A percentile compares a stretch with the other conserved stretches of the same genome.
These are phyloP conservation scores for Drosophila peninsularis DNA, from an alignment of 2,888 invertebrate genomes.

Conservation along the genomic window DNA sequence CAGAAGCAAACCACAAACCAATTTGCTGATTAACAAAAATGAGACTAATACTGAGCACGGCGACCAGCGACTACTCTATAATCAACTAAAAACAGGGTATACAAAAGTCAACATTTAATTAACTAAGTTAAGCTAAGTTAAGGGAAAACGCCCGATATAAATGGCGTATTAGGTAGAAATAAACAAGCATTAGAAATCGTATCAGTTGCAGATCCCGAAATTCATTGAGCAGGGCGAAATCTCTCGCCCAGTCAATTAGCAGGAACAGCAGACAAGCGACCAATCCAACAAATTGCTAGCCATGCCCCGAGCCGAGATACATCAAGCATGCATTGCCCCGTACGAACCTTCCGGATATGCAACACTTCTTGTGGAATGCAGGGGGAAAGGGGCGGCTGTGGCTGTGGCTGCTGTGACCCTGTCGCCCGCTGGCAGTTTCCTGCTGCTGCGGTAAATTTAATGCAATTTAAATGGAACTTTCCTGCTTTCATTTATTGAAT, in stretches of 20 bases:
- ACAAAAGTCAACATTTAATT: too few relatives aligned
- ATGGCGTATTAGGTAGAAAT: background rate
- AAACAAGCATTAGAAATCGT: background rate
- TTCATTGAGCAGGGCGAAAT: background rate
- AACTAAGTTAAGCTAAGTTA: too few relatives aligned
- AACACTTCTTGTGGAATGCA: constrained; percentile 20
- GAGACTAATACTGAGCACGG: background rate
- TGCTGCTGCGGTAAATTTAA: constrained; percentile 41
- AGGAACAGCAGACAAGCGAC: constrained; percentile 19
- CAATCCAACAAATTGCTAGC: constrained; percentile 30
- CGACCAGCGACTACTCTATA: background rate
- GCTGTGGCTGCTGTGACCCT: constrained; percentile 1
- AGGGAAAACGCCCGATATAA: constrained; percentile 2
- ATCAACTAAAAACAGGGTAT: background rate
- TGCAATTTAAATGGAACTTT: constrained; percentile 49
- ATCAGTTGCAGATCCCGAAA: background rate
- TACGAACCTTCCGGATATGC: constrained; percentile 21
- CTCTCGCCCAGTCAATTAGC: constrained; percentile 36
- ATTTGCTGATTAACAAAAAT: background rate
- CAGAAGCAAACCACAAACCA: constrained; percentile 28
- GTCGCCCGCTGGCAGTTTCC: constrained; percentile 9
- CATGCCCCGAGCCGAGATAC: constrained; percentile 3
- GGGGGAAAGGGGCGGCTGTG: constrained; percentile 17
- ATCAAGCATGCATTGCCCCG: constrained; percentile 14
- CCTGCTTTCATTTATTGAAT: constrained; percentile 44